Percentiles rank a stretch among this genome's conserved stretches.
phyloP scores from a whole-genome alignment of 2,113 vertebrate species.

The Isurus oxyrinchus region DNA sequence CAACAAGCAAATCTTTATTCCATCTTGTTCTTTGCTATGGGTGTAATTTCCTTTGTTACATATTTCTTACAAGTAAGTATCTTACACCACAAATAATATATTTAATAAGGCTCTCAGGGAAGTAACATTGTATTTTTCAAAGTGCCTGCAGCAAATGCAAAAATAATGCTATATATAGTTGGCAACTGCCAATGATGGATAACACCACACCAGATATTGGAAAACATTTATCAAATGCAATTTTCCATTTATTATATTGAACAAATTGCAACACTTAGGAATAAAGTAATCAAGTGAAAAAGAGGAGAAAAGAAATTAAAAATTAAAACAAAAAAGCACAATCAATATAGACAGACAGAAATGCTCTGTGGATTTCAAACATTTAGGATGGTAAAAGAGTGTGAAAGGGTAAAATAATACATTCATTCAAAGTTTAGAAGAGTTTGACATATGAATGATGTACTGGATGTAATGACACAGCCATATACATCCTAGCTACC shows the following conservation, averaged over 20 bases:
- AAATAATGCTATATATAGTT: background rate
- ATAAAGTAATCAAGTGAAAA: background rate
- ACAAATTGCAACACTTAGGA: background rate
- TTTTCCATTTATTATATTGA: background rate
- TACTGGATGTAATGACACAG: background rate
- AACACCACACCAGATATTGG: background rate
- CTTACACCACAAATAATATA: background rate
- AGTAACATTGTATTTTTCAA: background rate
- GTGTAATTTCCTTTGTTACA: constrained; percentile 43
- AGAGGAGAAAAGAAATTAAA: background rate
- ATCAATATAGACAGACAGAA: background rate
- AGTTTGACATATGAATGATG: background rate
- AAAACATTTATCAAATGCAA: background rate
- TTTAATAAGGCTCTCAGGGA: background rate
- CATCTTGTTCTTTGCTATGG: constrained; percentile 44
- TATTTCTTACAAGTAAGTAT: constrained; percentile 48
- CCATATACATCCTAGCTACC: background rate
- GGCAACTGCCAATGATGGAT: background rate
- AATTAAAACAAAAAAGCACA: background rate
- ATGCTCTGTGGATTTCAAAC: background rate
- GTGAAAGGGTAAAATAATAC: background rate
- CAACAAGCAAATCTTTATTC: constrained; percentile 45
- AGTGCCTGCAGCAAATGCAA: background rate
- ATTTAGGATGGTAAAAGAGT: background rate
- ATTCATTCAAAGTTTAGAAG: background rate